Evolutionary conservation across 2,797 vertebrate genomes (phyloP), one percentile per base, ranked within the genome.

Genomic region (Myoxocephalus aenaeus): DNA sequence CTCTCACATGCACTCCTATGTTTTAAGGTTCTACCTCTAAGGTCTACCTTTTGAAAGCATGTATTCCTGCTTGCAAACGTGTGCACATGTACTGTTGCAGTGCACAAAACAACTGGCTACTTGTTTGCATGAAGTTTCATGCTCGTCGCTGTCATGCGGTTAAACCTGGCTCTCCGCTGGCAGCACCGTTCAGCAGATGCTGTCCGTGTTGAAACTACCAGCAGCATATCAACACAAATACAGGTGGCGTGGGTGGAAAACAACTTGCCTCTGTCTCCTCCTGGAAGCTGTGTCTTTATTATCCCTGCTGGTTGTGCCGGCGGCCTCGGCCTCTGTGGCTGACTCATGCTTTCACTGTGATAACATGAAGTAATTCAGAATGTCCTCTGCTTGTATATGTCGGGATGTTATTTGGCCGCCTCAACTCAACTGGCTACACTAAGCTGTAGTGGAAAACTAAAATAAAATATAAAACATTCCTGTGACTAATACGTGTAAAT

Each of bases 301-400:
- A 54, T 22, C 62, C 5, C 65, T 4, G 69, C 63, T 53, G 1
- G 66, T 34, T 48, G 66, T 65, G 27, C 65, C 65, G 80, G 67
- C 74, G 77, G 73, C 65, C 64, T 63, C 36, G 13, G 66, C 65
- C 67, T 53, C 57, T 42, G 62, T 20, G n/a, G 58, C 79, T 82
- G 83, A 86, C 81, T 89, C 83, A 81, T 65, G 66, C 79, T 44
- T 15, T 58, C 51, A 32, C 79, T 77, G 63, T 70, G 51, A 78
- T 70, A 79, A 27, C 71, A 51, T 44, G 36, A 64, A 67, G 58
- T 76, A 22, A 72, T 74, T 56, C 38, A 53, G 63, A 67, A 78
- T 56, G 54, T 46, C 72, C 48, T 7, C 17, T 10, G 50, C 34
- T 10, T 65, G 48, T 18, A 4, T n/a, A 20, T 44, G 53, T 20